phyloP scores from a whole-genome alignment of 2,113 vertebrate species.

The Diadophis punctatus region DNA sequence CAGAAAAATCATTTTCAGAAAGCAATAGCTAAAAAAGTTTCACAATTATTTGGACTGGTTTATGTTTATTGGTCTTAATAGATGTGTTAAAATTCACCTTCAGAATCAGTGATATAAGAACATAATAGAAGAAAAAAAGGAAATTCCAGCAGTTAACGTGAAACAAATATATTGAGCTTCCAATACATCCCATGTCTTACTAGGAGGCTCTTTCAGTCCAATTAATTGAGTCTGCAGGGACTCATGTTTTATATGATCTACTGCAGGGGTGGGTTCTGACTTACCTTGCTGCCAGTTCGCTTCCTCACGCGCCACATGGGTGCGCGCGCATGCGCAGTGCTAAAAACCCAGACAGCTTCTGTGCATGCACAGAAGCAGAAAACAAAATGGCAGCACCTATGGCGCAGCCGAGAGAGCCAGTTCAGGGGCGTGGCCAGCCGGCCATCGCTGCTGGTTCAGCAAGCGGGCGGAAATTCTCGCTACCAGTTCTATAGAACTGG shows the following conservation, averaged over 20 bases:
- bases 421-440: no score
- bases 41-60: constrained; percentile 40
- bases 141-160: neutral
- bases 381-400: no score
- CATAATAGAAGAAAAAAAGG: constrained; percentile 8
- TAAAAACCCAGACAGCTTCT: no score
- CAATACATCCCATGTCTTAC: neutral
- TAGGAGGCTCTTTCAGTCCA: neutral
- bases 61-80: constrained; percentile 49
- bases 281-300: no score
- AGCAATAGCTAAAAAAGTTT: constrained; percentile 3
- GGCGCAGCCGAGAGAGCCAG: no score
- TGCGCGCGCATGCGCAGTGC: no score
- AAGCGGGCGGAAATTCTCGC: no score
- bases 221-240: neutral
- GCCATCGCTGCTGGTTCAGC: no score
- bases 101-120: neutral
- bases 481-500: no score
- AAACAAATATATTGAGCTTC: neutral
- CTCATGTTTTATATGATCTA: neutral
- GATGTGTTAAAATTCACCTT: constrained; percentile 22
- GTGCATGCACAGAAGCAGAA: no score
- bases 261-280: no score
- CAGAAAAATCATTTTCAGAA: neutral
- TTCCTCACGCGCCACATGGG: no score